These are phyloP conservation scores for Stichodactyla mertensii DNA, from an alignment of 64 coral and sea anemone genomes.

Conservation along the genomic window DNA sequence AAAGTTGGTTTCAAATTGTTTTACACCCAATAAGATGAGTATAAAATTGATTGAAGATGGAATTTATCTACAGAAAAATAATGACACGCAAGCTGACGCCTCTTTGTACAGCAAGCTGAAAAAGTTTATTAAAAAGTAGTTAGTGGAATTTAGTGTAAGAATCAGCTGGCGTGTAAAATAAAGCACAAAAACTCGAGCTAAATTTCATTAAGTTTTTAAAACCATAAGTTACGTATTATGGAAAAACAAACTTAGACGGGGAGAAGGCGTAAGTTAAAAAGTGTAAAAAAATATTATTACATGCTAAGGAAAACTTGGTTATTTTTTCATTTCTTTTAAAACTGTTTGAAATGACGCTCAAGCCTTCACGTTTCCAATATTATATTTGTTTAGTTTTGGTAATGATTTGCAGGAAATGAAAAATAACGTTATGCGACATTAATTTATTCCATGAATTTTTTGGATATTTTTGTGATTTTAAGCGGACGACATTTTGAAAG, in stretches of 20 bases:
- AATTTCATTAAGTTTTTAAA: neutral
- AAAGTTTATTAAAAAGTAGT: neutral
- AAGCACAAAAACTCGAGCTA: neutral
- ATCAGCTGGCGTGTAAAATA: neutral
- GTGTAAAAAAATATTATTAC: neutral
- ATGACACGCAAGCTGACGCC: neutral
- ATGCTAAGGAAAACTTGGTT: neutral
- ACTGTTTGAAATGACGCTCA: neutral
- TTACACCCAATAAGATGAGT: too few species aligned
- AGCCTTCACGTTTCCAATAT: neutral
- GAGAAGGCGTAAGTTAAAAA: neutral
- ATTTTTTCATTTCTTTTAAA: neutral
- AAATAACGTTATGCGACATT: too few species aligned
- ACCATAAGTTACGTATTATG: too few species aligned
- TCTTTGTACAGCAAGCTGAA: neutral
- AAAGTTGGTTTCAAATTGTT: too few species aligned
- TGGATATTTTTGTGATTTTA: too few species aligned
- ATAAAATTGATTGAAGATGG: too few species aligned
- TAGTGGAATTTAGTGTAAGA: neutral
- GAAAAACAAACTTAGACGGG: too few species aligned
- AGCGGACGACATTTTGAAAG: too few species aligned
- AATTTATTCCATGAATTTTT: too few species aligned
- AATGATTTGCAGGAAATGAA: too few species aligned
- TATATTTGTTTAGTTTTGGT: neutral
- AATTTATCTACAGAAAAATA: too few species aligned